Evolutionary conservation across 2,797 vertebrate genomes (phyloP).

Genomic region (Bufotes viridis): DNA sequence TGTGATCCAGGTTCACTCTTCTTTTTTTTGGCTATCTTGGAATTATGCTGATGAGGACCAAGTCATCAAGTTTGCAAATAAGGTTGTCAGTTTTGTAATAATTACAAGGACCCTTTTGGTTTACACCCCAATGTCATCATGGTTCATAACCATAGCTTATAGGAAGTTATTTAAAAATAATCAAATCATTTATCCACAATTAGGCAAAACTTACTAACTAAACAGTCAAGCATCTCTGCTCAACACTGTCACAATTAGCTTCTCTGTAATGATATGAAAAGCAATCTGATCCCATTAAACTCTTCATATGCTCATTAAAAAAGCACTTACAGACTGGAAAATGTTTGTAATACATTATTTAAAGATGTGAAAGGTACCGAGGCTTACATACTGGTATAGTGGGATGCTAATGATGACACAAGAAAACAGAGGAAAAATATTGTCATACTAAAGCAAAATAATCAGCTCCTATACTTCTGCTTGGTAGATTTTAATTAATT

Average conservation of each 20-base stretch:
- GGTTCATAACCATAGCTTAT: background rate
- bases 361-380: slow-evolving; percentile 81
- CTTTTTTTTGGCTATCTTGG: too few species aligned
- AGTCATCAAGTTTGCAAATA: background rate
- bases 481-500: background rate
- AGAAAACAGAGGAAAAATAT: slow-evolving; percentile 62
- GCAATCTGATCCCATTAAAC: slow-evolving; percentile 87
- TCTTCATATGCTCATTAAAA: slow-evolving; percentile 87
- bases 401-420: slow-evolving; percentile 67
- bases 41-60: background rate
- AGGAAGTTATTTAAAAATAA: slow-evolving; percentile 67
- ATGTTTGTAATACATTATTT: slow-evolving; percentile 87
- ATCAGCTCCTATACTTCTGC: background rate
- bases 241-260: slow-evolving; percentile 86
- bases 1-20: too few species aligned
- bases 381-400: slow-evolving; percentile 75
- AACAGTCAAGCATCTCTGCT: slow-evolving; percentile 81
- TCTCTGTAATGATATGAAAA: slow-evolving; percentile 86
- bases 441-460: background rate
- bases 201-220: slow-evolving; percentile 79
- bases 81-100: background rate
- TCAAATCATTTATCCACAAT: slow-evolving; percentile 74
- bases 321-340: slow-evolving; percentile 84
- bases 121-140: background rate
- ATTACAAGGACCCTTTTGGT: background rate